Base-by-base conservation (phyloP, 1,140 invertebrate genomes). In the Anastrepha ludens region DNA sequence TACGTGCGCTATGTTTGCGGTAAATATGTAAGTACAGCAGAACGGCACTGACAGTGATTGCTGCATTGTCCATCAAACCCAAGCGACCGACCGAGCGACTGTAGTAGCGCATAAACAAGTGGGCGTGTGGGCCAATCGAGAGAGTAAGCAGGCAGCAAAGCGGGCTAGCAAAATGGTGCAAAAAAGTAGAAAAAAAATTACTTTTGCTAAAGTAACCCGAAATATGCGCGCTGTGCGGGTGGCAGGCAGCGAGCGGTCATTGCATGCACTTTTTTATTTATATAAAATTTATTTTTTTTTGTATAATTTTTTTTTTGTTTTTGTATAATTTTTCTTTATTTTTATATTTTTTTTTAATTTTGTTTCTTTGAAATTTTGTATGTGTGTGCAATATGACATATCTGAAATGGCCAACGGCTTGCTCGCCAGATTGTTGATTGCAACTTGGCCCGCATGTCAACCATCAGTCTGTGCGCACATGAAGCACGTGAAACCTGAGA, bases 401-500 rank as follows among this genome's bases (percentile, higher is more conserved):
- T 11, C 29, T 11, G 13, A 41, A 39, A 41, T 39, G 17, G 41
- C 67, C 39, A 74, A 47, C 13, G 8, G 41, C 2, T 44, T 67
- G 29, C 9, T 29, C 13, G 65, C 39, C 20, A 13, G n/a, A 64
- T 11, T 67, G 29, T 29, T 41, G 67, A 2, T 74, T 74, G 41
- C 67, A 47, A 74, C 41, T 47, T 74, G 41, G 67, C 41, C 67
- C 41, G 44, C 67, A 74, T 74, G 67, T 74, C 67, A 74, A 74
- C 88, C 85, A 87, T 85, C 81, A 85, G 50, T 58, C 81, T 15
- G 81, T 58, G n/a, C 20, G 7, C 64, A 67, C 13, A 67, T 67
- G 64, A 41, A n/a, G 64, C 29, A 67, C 13, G 64, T 20, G 39
- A 20, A 13, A 41, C 11, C 15, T 17, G 15, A 13, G 15, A 47